Evolutionary conservation across 2,888 invertebrate species (phyloP).

Genomic region (Morpho helenor): DNA sequence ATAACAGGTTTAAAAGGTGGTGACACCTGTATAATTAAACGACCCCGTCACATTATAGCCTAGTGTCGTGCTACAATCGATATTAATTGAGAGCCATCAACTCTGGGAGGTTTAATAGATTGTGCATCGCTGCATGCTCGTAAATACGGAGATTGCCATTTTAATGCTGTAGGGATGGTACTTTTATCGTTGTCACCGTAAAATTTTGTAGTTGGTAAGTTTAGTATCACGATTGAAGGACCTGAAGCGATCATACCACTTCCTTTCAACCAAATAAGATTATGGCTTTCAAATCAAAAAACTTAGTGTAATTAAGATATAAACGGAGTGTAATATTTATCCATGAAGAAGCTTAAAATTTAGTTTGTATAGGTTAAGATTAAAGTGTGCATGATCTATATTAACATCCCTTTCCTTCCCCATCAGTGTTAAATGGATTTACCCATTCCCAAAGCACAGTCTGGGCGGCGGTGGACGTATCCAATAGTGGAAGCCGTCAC

Average conservation of each 20-base stretch:
- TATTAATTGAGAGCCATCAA: conserved; percentile 46
- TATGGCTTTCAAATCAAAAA: not conserved
- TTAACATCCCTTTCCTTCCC: no score
- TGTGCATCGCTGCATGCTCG: conserved; percentile 44
- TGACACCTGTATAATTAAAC: conserved; percentile 3
- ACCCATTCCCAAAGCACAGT: no score
- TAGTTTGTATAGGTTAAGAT: no score
- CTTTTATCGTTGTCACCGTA: not conserved
- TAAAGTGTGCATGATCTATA: no score
- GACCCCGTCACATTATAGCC: conserved; percentile 9
- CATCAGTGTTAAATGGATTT: no score
- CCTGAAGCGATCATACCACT: not conserved
- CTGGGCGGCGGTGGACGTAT: no score
- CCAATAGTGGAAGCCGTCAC: no score
- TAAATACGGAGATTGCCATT: conserved; percentile 54
- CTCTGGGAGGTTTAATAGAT: conserved; percentile 46
- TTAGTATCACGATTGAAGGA: not conserved
- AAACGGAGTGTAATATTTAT: no score
- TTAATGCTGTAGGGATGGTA: conserved; percentile 37
- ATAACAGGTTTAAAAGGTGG: no score
- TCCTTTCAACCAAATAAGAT: not conserved
- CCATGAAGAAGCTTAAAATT: no score
- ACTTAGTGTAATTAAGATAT: no score
- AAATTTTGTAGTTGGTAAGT: no score
- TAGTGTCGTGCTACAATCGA: conserved; percentile 39